Percentiles rank a stretch among this genome's conserved stretches.
These are phyloP conservation scores for Candidula unifasciata DNA, from an alignment of 2,888 invertebrate species.

Conservation along the genomic window DNA sequence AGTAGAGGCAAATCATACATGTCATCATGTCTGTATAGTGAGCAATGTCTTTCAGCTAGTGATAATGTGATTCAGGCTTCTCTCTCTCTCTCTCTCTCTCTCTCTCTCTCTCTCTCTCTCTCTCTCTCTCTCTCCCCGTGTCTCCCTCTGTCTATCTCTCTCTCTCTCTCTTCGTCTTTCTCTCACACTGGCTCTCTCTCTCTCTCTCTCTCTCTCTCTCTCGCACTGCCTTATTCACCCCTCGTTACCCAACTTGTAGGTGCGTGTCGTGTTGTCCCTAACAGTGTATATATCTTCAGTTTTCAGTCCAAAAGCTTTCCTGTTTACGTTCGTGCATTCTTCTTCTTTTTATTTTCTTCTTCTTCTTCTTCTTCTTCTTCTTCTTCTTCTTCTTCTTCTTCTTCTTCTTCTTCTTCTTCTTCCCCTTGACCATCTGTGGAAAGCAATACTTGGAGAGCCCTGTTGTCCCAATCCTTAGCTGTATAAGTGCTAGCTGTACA, in stretches of 20 bases:
- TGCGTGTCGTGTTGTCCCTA: too few species aligned
- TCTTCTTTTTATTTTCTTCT: too few species aligned
- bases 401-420: not conserved
- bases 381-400: not conserved
- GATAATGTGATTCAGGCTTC: too few species aligned
- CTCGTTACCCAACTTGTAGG: too few species aligned
- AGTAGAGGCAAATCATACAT: constrained; percentile 6
- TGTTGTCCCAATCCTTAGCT: too few species aligned
- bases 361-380: not conserved
- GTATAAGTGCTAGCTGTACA: too few species aligned
- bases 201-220: constrained; percentile 27
- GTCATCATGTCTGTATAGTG: not conserved
- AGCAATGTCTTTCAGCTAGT: not conserved
- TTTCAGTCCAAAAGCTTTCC: not conserved
- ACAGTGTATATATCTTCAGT: too few species aligned
- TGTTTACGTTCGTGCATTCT: not conserved
- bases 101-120: constrained; percentile 5
- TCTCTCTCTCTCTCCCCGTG: not conserved
- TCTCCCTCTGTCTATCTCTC: constrained; percentile 5
- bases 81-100: not conserved
- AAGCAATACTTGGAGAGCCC: too few species aligned
- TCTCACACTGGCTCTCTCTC: constrained; percentile 22
- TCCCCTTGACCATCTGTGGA: not conserved
- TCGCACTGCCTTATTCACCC: not conserved
- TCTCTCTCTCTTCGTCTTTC: not conserved